Base-by-base conservation (phyloP, 2,113 vertebrate genomes). In the Semicossyphus pulcher region DNA sequence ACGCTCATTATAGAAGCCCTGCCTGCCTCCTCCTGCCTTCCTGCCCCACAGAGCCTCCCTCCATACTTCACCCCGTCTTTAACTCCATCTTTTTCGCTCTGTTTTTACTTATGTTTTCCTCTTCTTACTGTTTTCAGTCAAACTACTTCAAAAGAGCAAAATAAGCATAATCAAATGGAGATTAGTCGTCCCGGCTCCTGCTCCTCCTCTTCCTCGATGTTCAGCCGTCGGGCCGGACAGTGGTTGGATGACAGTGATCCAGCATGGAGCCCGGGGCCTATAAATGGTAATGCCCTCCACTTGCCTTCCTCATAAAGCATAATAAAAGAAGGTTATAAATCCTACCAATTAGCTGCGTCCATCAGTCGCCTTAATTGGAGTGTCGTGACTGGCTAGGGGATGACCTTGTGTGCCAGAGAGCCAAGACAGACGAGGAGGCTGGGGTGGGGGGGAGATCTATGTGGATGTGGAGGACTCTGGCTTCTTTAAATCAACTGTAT, bases 331-430 rank as follows among this genome's bases (percentile, higher is more conserved):
- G 87, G 84, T 85, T 91, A 92, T 94, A 93, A 94, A 94, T 94
- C 92, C 91, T 83, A 87, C 90, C 93, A 93, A 94, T 94, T 94
- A 94, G 93, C 89, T 86, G 88, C 88, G 91, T 94, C 93, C 90
- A 93, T 94, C 93, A 93, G 94, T 92, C 81, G 85, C 88, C 91
- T 93, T 94, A 94, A 94, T 94, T 94, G 92, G 93, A 93, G 91
- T 93, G 91, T 87, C 85, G 89, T 91, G 92, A 92, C 89, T 90
- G 85, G 89, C 88, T 89, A 84, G 80, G 84, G 86, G 89, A 92
- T 93, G 93, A 94, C 93, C 93, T 93, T 94, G 93, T 86, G 80
- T 84, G 86, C 90, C 74, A 87, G 86, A 83, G 87, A 85, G 65
- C 86, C 78, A 89, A 86, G 89, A 91, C 80, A 82, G 84, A 91